A percentile compares a stretch with the other conserved stretches of the same genome.
These are phyloP conservation scores for Horisme vitalbata DNA, from an alignment of 2,888 invertebrate genomes.

Conservation along the genomic window DNA sequence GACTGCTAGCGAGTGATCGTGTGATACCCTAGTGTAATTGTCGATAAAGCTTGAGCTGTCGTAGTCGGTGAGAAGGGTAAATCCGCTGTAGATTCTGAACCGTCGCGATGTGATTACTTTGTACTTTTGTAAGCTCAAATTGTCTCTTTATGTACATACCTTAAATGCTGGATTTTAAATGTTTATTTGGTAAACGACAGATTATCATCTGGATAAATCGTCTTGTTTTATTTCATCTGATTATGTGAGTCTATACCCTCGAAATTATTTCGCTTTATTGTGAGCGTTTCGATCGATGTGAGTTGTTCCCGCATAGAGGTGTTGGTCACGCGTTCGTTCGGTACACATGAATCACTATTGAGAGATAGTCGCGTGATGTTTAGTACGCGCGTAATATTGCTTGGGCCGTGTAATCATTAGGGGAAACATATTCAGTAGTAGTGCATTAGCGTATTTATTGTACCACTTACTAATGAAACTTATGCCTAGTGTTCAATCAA, in stretches of 20 bases:
- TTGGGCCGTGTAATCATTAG: slow-evolving; percentile 73
- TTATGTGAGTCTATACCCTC: slow-evolving; percentile 37
- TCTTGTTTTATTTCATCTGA: slow-evolving; percentile 58
- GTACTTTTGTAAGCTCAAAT: slow-evolving; percentile 82
- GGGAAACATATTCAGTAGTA: slow-evolving; percentile 69
- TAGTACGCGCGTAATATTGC: slow-evolving; percentile 54
- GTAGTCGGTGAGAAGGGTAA: slow-evolving; percentile 77
- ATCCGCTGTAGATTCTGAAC: slow-evolving; percentile 75
- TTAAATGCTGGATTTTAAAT: slow-evolving; percentile 66
- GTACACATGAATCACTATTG: slow-evolving; percentile 24
- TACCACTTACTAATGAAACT: slow-evolving; percentile 66
- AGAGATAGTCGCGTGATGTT: slow-evolving; percentile 52
- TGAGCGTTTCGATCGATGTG: slow-evolving; percentile 44
- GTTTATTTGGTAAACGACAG: slow-evolving; percentile 69
- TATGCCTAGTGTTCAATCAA: slow-evolving; percentile 70
- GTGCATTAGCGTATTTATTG: slow-evolving; percentile 74
- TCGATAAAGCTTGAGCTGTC: slow-evolving; percentile 77
- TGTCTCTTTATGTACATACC: slow-evolving; percentile 77
- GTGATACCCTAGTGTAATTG: slow-evolving; percentile 76
- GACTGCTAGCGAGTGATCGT: slow-evolving; percentile 66
- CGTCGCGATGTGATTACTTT: slow-evolving; percentile 79
- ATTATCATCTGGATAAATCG: slow-evolving; percentile 67
- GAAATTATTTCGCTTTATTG: slow-evolving; percentile 49
- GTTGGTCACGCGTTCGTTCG: slow-evolving; percentile 15
- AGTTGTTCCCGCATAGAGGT: slow-evolving; percentile 38